These are phyloP conservation scores for Pandemis heparana DNA, from an alignment of 2,888 invertebrate species.

Conservation along the genomic window DNA sequence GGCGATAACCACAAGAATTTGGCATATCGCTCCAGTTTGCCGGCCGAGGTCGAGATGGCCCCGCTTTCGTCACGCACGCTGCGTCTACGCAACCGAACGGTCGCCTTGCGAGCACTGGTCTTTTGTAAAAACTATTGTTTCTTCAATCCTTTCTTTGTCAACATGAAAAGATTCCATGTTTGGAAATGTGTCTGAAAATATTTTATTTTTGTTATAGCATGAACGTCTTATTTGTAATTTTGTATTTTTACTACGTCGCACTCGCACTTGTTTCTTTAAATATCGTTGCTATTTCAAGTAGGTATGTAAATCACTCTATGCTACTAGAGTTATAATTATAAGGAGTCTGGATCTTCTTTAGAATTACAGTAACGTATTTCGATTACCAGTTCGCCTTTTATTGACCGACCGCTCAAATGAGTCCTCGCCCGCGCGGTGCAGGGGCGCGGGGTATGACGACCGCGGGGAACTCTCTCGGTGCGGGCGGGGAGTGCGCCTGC, in stretches of 20 bases:
- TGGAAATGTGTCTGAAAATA: constrained; percentile 25
- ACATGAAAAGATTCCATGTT: constrained; percentile 27
- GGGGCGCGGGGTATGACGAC: no score
- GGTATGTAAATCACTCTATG: background rate
- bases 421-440: no score
- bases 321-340: background rate
- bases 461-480: no score
- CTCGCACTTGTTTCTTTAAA: background rate
- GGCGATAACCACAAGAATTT: constrained; percentile 22
- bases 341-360: no score
- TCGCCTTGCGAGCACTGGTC: constrained; percentile 35
- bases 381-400: no score
- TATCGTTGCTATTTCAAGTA: background rate
- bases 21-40: constrained; percentile 57
- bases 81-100: constrained; percentile 49
- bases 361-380: no score
- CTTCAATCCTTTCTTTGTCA: constrained; percentile 33
- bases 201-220: background rate
- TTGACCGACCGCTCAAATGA: no score
- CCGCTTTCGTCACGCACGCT: constrained; percentile 62
- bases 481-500: no score
- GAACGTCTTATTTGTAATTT: background rate
- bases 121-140: constrained; percentile 41
- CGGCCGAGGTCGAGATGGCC: constrained; percentile 65
- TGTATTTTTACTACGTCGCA: background rate